phyloP scores from a whole-genome alignment of 2,113 vertebrate genomes.

The Hyperopisus bebe region DNA sequence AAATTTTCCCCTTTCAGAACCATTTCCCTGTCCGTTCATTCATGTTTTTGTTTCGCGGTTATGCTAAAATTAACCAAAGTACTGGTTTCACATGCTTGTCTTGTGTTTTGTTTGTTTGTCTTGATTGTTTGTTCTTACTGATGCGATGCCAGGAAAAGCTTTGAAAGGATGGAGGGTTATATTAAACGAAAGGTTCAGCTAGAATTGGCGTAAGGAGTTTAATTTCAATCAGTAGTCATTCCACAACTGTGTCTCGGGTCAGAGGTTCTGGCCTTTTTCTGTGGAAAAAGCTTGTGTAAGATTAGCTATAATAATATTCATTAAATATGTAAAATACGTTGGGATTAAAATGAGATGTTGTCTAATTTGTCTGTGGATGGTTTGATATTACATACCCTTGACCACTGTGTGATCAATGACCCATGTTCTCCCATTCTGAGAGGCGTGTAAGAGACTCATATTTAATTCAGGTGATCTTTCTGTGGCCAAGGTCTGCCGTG shows the following conservation, averaged over 20 bases:
- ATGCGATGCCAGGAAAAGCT: not conserved
- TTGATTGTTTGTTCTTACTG: not conserved
- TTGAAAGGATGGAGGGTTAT: not conserved
- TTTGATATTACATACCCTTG: not conserved
- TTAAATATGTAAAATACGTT: slow-evolving; percentile 11
- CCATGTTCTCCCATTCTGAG: not conserved
- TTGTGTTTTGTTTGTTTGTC: not conserved
- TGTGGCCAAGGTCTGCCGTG: slow-evolving; percentile 26
- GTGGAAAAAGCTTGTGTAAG: not conserved
- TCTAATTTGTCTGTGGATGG: not conserved
- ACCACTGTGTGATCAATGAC: not conserved
- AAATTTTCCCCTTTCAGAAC: not conserved
- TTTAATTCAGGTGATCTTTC: slow-evolving; percentile 15
- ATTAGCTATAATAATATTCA: not conserved
- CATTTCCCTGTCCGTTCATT: not conserved
- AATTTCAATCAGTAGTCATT: not conserved
- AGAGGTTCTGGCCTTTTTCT: not conserved
- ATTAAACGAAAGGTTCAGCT: not conserved
- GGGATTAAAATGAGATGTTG: not conserved
- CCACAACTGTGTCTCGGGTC: not conserved
- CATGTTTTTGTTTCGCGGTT: not conserved
- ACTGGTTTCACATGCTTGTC: not conserved
- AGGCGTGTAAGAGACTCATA: slow-evolving; percentile 5
- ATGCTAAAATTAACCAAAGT: not conserved
- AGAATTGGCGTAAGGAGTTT: not conserved